Evolutionary conservation across 2,888 invertebrate species (phyloP), one percentile per base, ranked within the genome.

Genomic region (Amphipyra tragopoginis): DNA sequence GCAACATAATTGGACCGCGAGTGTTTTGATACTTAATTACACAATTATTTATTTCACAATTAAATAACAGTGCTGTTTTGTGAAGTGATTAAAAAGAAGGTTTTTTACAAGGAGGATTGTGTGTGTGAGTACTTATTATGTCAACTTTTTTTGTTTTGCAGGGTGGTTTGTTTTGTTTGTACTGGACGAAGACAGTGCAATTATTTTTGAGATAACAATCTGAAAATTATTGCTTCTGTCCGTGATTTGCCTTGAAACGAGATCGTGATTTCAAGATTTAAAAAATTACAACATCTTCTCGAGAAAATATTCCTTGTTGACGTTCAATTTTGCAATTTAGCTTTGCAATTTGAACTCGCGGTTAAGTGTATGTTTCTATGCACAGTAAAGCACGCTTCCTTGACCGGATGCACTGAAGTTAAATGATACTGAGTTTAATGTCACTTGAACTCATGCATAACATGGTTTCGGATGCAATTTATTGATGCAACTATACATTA

Each of bases 121-220:
- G 58, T 69, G 81, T 87, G 86, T 87, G 62, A 87, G 86, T 86
- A 70, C 1, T 39, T 69, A 55, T 65, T 70, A 29, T 29, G 14
- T 36, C 3, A 26, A 38, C 44, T 54, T 51, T 58, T 65, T 26
- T 39, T 4, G 9, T 63, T 55, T 68, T 67, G 57, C 13, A 60
- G 58, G 72, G 67, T 75, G 53, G 60, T 49, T 54, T 21, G 29
- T 36, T 61, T 50, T 74, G 43, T 60, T 54, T 47, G 8, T 10
- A 48, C 7, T 44, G 8, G 14, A 1, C 14, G 57, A 57, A 76
- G 53, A 53, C 60, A 42, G 48, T 54, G 45, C 43, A 60, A 64
- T 76, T 47, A 65, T 29, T 47, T 40, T 44, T 36, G 14, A 59
- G 75, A 65, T 72, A 61, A 56, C 44, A 42, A 75, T 75, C 65